Conservation (phyloP, 2,113 vertebrate genomes). For the Macroglossus sobrinus region DNA sequence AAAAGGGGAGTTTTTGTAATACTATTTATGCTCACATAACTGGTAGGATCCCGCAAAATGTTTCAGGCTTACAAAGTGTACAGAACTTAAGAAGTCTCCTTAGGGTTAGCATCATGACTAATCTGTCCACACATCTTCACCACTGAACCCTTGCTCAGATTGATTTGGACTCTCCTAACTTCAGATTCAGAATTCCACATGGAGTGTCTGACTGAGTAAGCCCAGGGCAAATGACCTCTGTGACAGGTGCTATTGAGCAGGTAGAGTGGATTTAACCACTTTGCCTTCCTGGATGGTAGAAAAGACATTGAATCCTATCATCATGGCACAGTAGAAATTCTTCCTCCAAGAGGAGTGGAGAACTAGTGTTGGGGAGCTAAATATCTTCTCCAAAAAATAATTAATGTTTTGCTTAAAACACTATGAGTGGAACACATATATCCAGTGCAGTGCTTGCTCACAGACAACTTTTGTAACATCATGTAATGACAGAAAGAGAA, state of each 20-base stretch:
- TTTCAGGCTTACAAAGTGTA: neutral
- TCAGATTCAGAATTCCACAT: neutral
- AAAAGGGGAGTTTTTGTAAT: neutral
- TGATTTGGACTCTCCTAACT: neutral
- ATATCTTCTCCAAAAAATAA: neutral
- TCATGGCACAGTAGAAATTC: neutral
- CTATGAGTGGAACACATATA: neutral
- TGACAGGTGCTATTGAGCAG: neutral
- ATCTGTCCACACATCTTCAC: neutral
- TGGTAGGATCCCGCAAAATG: neutral
- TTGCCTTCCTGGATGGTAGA: neutral
- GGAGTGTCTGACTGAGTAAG: neutral
- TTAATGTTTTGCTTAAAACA: neutral
- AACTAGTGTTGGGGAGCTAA: neutral
- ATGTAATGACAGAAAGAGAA: too few species aligned
- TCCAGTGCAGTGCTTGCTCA: neutral
- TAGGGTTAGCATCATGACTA: neutral
- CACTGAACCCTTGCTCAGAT: neutral
- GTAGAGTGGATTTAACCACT: neutral
- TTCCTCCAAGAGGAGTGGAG: neutral
- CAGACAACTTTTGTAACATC: neutral
- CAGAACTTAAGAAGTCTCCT: neutral
- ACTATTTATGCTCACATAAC: neutral
- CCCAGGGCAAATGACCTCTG: neutral
- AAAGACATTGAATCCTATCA: neutral